Conservation (phyloP, 1,140 invertebrate species). For the Drosophila teissieri region DNA sequence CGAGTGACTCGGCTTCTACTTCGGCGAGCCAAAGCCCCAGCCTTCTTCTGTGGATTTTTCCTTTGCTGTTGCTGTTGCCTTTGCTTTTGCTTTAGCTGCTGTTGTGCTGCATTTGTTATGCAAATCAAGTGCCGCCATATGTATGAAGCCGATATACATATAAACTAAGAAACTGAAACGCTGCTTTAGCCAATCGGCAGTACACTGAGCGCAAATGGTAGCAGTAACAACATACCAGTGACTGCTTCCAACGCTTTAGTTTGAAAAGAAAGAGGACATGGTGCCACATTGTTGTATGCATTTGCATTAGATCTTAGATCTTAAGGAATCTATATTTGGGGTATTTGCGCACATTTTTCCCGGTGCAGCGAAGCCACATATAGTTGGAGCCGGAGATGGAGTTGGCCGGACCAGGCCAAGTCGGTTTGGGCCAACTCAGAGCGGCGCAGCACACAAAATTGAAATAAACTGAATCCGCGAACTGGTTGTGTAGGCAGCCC, state of each 20-base stretch:
- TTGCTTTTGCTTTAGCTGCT: not conserved
- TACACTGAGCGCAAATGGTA: not conserved
- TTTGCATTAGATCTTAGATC: too few relatives aligned
- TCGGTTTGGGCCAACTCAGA: conserved; percentile 24
- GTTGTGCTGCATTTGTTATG: conserved; percentile 75
- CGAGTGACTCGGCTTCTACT: conserved; percentile 24
- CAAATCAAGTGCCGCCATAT: conserved; percentile 79
- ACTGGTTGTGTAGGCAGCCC: conserved; percentile 81
- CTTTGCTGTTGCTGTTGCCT: conserved; percentile 2
- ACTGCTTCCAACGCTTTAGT: too few relatives aligned
- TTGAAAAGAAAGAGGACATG: too few relatives aligned
- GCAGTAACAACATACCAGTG: too few relatives aligned
- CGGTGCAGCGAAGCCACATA: conserved; percentile 16
- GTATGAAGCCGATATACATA: conserved; percentile 30
- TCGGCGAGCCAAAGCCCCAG: not conserved
- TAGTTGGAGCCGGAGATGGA: conserved; percentile 42
- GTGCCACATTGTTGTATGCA: too few relatives aligned
- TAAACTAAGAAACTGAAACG: conserved; percentile 60
- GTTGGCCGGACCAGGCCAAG: conserved; percentile 27
- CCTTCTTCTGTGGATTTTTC: conserved; percentile 41
- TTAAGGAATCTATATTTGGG: too few relatives aligned
- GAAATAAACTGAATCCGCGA: conserved; percentile 71
- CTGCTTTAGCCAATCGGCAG: conserved; percentile 35
- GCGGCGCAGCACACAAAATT: conserved; percentile 57
- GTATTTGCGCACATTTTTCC: not conserved